Conservation (phyloP, 2,888 invertebrate species). For the Acholoe squamosa region DNA sequence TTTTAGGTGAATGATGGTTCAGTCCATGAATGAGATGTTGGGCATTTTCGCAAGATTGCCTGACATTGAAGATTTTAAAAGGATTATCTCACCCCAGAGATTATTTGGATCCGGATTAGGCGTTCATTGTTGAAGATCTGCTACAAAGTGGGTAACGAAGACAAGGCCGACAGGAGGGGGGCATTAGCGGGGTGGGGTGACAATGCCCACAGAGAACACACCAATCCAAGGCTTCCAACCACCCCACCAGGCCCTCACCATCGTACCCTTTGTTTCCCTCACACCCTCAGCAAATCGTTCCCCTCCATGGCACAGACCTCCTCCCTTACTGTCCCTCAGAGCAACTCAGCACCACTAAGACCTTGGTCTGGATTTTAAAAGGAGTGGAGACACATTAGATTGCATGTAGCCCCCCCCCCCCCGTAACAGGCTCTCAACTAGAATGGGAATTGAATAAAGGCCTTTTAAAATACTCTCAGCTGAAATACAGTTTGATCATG, state of each 20-base stretch:
- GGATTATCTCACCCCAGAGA: slow-evolving; percentile 38
- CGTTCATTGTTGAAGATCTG: slow-evolving; percentile 4
- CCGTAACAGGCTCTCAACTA: neutral
- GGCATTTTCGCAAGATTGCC: neutral
- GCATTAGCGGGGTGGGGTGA: neutral
- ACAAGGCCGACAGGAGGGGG: neutral
- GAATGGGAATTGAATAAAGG: neutral
- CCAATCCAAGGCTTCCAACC: neutral
- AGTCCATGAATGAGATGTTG: neutral
- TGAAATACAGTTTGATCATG: neutral
- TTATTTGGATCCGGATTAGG: slow-evolving; percentile 44
- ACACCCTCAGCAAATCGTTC: neutral
- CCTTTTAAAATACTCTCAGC: neutral
- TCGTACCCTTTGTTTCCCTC: neutral
- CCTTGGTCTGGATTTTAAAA: no score
- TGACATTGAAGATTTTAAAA: slow-evolving; percentile 21
- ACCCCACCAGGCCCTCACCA: neutral
- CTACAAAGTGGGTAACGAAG: slow-evolving; percentile 25
- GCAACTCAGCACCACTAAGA: neutral
- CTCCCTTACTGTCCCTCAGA: neutral
- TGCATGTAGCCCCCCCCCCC: neutral
- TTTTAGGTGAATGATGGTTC: no score
- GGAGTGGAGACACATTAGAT: no score
- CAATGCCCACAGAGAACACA: neutral
- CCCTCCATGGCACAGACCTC: neutral